Evolutionary conservation across 2,113 vertebrate species (phyloP), one percentile per base, ranked within the genome.

Genomic region (Arvicanthis niloticus): DNA sequence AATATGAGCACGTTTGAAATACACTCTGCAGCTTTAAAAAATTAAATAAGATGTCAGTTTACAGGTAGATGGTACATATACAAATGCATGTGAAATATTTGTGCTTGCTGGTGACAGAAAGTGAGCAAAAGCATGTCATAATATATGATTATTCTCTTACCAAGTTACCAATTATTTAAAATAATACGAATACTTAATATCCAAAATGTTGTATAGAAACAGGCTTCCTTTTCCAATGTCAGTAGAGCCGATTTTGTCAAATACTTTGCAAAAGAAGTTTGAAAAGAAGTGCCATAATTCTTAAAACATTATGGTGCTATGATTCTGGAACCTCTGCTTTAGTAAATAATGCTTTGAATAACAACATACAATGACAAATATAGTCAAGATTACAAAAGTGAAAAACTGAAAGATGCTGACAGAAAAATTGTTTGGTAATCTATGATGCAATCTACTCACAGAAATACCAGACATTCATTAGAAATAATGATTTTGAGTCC

Each of bases 401-500:
- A 86, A 95, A 96, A 70, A 48, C 13, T 76, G 4, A 75, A 81
- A 95, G 19, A 40, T 42, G 81, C 8, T 51, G 21, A 56, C 70
- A 56, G 12, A 94, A 51, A 48, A 82, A 91, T 42, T 88, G 3
- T 56, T 93, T 92, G 16, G 7, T 95, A 91, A 42, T 72, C 13
- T 77, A 11, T 89, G 42, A 89, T 89, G 19, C 7, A 22, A 72
- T 72, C 5, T 2, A n/a, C 26, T 40, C 8, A 77, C 70, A 29
- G 31, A 94, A 92, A 86, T 86, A 70, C 4, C 68, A 16, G 58
- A 17, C 42, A 85, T 58, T 7, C 58, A 48, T 31, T 92, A 75
- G 31, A 94, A 90, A 87, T 91, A 56, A 95, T 91, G 67, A 62
- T 90, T 95, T 90, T 78, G 19, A 97, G 92, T 45, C 60, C 11